Base-by-base conservation (phyloP, 2,113 vertebrate species). In the Silurus asotus region DNA sequence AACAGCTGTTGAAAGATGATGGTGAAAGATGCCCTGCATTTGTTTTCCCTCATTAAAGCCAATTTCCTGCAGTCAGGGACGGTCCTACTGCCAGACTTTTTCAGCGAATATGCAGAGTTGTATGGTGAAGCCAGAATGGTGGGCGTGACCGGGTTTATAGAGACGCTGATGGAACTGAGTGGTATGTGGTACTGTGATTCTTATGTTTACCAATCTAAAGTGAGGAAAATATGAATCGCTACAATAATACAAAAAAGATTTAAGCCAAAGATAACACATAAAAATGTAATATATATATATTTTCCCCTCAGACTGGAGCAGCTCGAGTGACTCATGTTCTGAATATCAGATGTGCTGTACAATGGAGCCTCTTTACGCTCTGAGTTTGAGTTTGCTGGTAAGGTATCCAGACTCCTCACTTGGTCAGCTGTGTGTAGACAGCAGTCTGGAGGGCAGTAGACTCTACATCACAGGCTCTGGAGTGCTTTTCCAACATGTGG, bases 21-120 rank as follows among this genome's bases (percentile, higher is more conserved):
- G 25, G 55, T 55, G 77, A 81, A 74, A 90, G 87, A 69, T 79
- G 56, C 83, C 61, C 79, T 78, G 10, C 8, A 80, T 81, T 75
- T 89, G 61, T 87, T 82, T 67, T 91, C 87, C 89, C 65, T 83
- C 87, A 92, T 93, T 91, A 86, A 89, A 95, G 93, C 93, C 75
- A 93, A 94, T 89, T 95, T 94, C 91, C 94, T 95, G 86, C 91
- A 87, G 79, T 94, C 93, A 20, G 91, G 90, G 88, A 93, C 93
- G 88, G 89, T 95, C 84, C 84, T 95, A 64, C 83, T 95, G 76
- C 94, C 94, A 1, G 92, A 95, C 88, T 90, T 92, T 67, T 95
- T 95, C 90, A 92, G 90, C 56, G 93, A 89, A 88, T 90, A 93
- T 17, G 93, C 92, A 79, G 87, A 84, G 53, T 87, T 95, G 89